A percentile compares a stretch with the other conserved stretches of the same genome.
phyloP scores from a whole-genome alignment of 64 coral and sea anemone genomes.

The Porites australiensis region DNA sequence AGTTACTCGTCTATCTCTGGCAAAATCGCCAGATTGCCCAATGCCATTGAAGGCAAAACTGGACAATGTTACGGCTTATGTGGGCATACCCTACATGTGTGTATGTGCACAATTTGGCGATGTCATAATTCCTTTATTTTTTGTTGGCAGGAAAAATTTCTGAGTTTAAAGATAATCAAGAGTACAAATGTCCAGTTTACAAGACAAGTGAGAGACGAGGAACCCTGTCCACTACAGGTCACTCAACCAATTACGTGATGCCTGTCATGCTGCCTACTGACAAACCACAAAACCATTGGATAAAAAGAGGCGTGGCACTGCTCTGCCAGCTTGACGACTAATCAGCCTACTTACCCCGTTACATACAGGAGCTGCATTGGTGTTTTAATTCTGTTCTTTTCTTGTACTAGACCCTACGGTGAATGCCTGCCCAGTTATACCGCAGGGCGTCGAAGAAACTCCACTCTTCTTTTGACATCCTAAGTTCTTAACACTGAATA shows the following conservation, averaged over 20 bases:
- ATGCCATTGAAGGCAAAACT: no score
- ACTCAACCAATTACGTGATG: conserved; percentile 99
- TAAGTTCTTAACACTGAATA: neutral
- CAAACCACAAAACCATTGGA: conserved; percentile 97
- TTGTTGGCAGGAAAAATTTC: conserved; percentile 81
- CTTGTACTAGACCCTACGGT: neutral
- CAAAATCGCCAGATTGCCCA: no score
- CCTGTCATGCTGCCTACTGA: conserved; percentile 89
- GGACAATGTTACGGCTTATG: no score
- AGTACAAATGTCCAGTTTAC: conserved; percentile 95
- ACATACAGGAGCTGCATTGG: neutral
- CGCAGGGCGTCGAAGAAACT: neutral
- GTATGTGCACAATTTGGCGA: no score
- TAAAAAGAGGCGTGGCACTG: conserved; percentile 96
- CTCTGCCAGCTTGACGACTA: conserved; percentile 97
- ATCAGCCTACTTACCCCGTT: neutral
- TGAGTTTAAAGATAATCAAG: conserved; percentile 75
- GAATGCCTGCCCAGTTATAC: no score
- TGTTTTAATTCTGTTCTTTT: neutral
- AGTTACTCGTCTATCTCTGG: no score
- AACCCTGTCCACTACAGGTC: conserved; percentile 95
- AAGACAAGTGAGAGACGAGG: conserved; percentile 98
- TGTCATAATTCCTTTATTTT: no score
- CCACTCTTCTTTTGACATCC: neutral
- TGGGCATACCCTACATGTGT: no score